These are phyloP conservation scores for Aurelia aurita complex sp. Pacific DNA, from an alignment of 30 jellyfish, hydroid and myxozoan genomes.

Conservation along the genomic window DNA sequence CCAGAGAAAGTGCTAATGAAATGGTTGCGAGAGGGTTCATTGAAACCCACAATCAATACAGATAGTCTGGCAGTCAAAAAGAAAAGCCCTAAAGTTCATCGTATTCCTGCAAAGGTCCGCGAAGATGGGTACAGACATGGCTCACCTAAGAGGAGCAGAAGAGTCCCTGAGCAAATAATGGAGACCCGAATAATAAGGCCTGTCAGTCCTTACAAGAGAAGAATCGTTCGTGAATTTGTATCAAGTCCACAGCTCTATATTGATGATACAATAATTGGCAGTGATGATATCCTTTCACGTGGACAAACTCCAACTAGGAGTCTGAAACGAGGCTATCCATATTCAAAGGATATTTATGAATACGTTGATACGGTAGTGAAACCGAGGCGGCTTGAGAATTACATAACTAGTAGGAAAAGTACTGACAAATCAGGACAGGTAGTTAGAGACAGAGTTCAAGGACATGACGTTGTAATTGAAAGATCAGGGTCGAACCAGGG, in stretches of 20 bases:
- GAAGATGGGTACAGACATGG: neutral
- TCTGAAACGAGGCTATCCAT: conserved; percentile 55
- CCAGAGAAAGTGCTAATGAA: conserved; percentile 61
- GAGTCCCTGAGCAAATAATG: neutral
- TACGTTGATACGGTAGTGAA: conserved; percentile 51
- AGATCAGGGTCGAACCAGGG: neutral
- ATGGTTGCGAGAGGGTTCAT: conserved; percentile 49
- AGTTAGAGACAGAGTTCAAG: too few species aligned
- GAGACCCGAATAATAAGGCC: neutral
- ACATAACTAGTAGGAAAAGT: neutral
- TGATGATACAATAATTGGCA: conserved; percentile 1
- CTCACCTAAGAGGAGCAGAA: neutral
- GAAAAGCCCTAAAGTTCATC: neutral
- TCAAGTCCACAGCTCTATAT: neutral
- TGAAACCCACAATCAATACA: conserved; percentile 7
- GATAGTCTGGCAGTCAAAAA: neutral
- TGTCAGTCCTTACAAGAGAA: neutral
- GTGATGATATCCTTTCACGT: conserved; percentile 7
- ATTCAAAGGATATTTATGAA: conserved; percentile 44
- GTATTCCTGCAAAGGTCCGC: neutral
- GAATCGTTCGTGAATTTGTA: neutral
- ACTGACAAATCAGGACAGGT: neutral
- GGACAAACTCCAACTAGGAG: conserved; percentile 9
- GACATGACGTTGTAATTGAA: neutral
- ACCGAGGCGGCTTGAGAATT: conserved; percentile 16